Conservation (phyloP, 2,797 vertebrate genomes). For the Merluccius polli region DNA sequence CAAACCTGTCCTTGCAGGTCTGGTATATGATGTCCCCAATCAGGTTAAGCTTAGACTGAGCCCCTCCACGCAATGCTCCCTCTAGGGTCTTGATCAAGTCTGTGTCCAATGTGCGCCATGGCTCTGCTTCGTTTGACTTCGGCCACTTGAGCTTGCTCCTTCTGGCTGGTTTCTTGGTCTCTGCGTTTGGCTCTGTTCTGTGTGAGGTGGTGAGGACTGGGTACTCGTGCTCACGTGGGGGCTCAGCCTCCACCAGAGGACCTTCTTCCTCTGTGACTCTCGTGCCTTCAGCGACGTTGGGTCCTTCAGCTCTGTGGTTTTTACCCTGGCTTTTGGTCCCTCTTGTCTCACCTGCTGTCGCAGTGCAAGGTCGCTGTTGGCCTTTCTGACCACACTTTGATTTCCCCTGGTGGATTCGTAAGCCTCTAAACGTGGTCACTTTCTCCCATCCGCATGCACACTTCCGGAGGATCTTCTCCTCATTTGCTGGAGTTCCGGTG, state of each 20-base stretch:
- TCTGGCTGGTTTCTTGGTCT: too few species aligned
- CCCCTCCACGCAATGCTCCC: too few species aligned
- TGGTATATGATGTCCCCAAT: conserved; percentile 18
- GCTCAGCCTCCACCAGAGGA: conserved; percentile 10
- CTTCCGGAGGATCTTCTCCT: too few species aligned
- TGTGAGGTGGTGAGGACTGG: neutral
- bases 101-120: too few species aligned
- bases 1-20: conserved; percentile 9
- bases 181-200: too few species aligned
- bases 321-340: too few species aligned
- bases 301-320: too few species aligned
- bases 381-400: conserved; percentile 5
- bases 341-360: neutral
- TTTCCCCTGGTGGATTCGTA: conserved; percentile 20
- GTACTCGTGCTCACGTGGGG: conserved; percentile 2
- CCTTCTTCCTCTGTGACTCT: conserved; percentile 3
- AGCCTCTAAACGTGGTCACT: neutral
- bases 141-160: too few species aligned
- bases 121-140: too few species aligned
- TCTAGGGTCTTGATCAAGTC: too few species aligned
- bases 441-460: conserved; percentile 14
- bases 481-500: too few species aligned
- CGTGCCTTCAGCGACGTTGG: too few species aligned
- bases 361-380: conserved; percentile 17
- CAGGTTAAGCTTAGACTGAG: conserved; percentile 8